These are phyloP conservation scores for Glaucomys volans DNA, from an alignment of 2,113 vertebrate genomes.

Conservation along the genomic window DNA sequence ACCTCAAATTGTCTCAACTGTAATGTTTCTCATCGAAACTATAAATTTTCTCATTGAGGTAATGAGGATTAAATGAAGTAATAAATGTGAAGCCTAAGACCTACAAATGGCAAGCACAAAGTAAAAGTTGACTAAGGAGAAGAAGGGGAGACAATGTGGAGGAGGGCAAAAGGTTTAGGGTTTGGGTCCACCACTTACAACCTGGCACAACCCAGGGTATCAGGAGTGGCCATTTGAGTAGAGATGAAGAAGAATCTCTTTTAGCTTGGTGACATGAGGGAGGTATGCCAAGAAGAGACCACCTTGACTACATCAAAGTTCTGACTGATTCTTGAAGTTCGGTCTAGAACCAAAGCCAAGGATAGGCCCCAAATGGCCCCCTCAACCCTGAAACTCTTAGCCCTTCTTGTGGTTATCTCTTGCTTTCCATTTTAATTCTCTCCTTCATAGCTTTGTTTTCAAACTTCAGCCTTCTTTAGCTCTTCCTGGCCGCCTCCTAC, in stretches of 20 bases:
- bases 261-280: background rate
- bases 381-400: rapidly evolving
- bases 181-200: background rate
- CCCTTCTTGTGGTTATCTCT: background rate
- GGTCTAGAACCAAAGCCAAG: background rate
- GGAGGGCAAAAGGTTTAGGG: background rate
- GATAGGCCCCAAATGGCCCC: rapidly evolving
- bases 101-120: background rate
- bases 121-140: background rate
- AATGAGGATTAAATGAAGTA: background rate
- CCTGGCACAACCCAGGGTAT: background rate
- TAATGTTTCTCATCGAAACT: too few relatives aligned
- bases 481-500: background rate
- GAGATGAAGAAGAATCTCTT: background rate
- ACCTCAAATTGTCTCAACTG: background rate
- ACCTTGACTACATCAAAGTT: background rate
- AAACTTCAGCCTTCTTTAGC: background rate
- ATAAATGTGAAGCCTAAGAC: background rate
- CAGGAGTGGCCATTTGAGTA: background rate
- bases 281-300: background rate
- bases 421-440: background rate
- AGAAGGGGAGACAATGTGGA: background rate
- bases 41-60: background rate
- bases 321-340: background rate
- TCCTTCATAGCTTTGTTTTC: background rate